Evolutionary conservation across 2,888 invertebrate species (phyloP), one percentile per base, ranked within the genome.

Genomic region (Thalpophila matura): DNA sequence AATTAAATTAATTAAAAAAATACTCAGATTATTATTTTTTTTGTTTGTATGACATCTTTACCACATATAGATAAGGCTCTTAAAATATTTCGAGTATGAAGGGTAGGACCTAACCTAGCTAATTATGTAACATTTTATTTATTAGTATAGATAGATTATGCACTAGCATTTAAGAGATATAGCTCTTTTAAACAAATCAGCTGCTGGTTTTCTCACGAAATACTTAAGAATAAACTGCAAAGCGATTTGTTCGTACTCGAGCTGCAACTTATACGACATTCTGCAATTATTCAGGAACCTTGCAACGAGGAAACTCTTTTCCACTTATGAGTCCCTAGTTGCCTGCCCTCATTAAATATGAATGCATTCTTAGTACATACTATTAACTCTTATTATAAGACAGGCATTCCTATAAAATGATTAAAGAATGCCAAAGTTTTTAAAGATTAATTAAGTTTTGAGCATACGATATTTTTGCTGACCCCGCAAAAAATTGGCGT

Each of bases 401-500:
- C 24, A 1, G 2, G 20, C 26, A 29, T 18, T 18, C 7, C n/a
- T 38, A n/a, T 24, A 6, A 16, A 50, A 38, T 20, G 12, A 7
- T 31, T 6, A 27, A 37, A 26, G 9, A 22, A 57, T n/a, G 3
- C 4, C 9, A 40, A 35, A 46, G n/a, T 71, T 63, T 50, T 29
- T 18, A 12, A 68, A 64, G 38, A 64, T 51, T 64, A 64, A 72
- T 50, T 72, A 72, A 46, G 40, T 50, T 51, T 65, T 51, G 72
- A 65, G 65, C 18, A 51, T 33, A 37, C 31, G 14, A 60, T 47
- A 31, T 54, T 71, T 70, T 50, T 38, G 22, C 33, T 27, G 31
- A 55, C 22, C 37, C 20, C 29, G 9, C 31, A 29, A 6, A 29
- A 45, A 49, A 45, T 49, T 45, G 24, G 20, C 16, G 20, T 9